phyloP scores from a whole-genome alignment of 2,797 vertebrate genomes.

The Sebastes matsubarae region DNA sequence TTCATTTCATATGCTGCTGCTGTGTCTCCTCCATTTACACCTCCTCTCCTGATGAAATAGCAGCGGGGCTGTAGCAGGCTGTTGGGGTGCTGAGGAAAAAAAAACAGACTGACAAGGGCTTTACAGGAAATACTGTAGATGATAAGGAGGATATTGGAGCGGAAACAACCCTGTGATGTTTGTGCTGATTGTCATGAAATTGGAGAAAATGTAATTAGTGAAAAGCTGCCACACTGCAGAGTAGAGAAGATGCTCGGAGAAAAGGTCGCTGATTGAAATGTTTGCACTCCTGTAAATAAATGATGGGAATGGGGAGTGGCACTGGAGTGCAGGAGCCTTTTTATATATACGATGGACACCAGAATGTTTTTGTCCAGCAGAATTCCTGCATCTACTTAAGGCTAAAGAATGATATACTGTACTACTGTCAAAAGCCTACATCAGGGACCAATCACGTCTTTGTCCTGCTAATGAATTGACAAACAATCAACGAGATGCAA shows the following conservation, averaged over 20 bases:
- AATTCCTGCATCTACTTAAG: neutral
- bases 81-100: neutral
- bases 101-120: neutral
- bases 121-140: neutral
- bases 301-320: neutral
- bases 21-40: neutral
- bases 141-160: neutral
- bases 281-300: neutral
- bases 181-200: neutral
- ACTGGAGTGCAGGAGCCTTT: neutral
- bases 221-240: neutral
- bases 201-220: neutral
- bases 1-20: neutral
- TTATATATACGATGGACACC: neutral
- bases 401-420: neutral
- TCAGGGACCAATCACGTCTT: neutral
- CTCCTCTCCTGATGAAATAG: neutral
- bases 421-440: neutral
- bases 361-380: neutral
- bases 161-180: neutral
- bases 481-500: neutral
- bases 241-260: neutral
- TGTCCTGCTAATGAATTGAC: neutral
- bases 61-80: neutral
- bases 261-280: slow-evolving; percentile 3